Base-by-base conservation (phyloP, 2,113 vertebrate species). In the Dicrurus megarhynchus region DNA sequence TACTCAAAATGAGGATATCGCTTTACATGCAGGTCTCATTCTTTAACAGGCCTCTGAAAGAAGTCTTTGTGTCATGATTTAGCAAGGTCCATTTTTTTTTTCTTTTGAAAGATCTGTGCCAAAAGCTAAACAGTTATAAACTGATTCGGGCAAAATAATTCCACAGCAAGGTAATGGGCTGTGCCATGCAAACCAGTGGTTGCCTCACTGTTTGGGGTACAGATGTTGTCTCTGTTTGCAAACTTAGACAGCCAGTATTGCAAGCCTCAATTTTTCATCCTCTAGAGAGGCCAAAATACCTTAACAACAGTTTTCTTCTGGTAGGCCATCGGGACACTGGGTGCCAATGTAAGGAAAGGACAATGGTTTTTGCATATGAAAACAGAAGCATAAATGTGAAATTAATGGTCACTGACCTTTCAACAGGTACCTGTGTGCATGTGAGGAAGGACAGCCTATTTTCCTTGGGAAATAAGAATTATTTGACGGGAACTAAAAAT, bases 1-100 rank as follows among this genome's bases (percentile, higher is more conserved):
- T 17, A 93, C 39, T 47, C 86, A 95, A 92, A 96, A 93, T 64
- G 95, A 86, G 92, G 60, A 89, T 96, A 96, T 96, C 82, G 1
- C 71, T 96, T 97, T 96, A 92, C 93, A 68, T 28, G 59, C 79
- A 87, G 92, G 80, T 96, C 88, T 96, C 81, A 78, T 57, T 92
- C 82, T 89, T 80, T 90, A 88, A 78, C 60, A 39, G 77, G 35
- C 32, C 17, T 93, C 83, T 96, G 83, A 97, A 97, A 95, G 89
- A 86, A 22, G 39, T 59, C 91, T 95, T 93, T 97, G 95, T 96
- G 90, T 64, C 33, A 21, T 74, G 83, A 84, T 92, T 95, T 92
- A 89, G 47, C 49, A 63, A 56, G 26, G 37, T 78, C 52, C 56
- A 30, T 27, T 73, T 55, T 41, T 28, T 32, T 65, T 61, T 18